Base-by-base conservation (phyloP, 2,797 vertebrate genomes). In the Acomys russatus region DNA sequence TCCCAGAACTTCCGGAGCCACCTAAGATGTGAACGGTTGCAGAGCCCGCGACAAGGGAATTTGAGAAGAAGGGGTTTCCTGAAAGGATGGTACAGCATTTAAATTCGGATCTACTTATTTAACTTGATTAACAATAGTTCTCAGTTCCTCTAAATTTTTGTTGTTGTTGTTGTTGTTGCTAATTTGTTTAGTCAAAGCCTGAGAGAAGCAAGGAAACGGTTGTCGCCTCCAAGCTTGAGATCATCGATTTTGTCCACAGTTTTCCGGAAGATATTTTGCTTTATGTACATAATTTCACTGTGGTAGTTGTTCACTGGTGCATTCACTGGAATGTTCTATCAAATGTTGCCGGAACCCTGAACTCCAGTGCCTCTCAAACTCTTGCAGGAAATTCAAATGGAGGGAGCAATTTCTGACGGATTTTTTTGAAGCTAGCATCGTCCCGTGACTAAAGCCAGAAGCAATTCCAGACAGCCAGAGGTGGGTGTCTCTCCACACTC, bases 71-170 rank as follows among this genome's bases (percentile, higher is more conserved):
- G 8, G 17, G 71, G 63, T 91, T 90, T 97, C 94, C 88, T 86
- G 74, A 83, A 79, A n/a, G 56, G 18, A 66, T 30, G 33, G 70
- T 59, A 2, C 49, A 92, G 91, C 77, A 85, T 68, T 94, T 93
- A 96, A 87, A 93, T 90, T 96, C 94, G 93, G 88, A 68, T 49
- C 38, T 61, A n/a, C 70, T 68, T 93, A 22, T 82, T 94, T 94
- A 95, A 76, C 61, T 70, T 89, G 74, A 73, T 77, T 61, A 91
- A 88, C 89, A 76, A 56, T 88, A 79, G 73, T 90, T 96, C 51
- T 97, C 97, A 84, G 94, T 95, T 96, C 95, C 97, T 90, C 96
- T 93, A 66, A 87, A 33, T n/a, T n/a, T n/a, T n/a, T n/a, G n/a
- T n/a, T n/a, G n/a, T 92, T 87, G 84, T 73, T 91, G 17, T 54